Evolutionary conservation across 1,140 invertebrate species (phyloP), one percentile per base, ranked within the genome.

Genomic region (Triops cancriformis): DNA sequence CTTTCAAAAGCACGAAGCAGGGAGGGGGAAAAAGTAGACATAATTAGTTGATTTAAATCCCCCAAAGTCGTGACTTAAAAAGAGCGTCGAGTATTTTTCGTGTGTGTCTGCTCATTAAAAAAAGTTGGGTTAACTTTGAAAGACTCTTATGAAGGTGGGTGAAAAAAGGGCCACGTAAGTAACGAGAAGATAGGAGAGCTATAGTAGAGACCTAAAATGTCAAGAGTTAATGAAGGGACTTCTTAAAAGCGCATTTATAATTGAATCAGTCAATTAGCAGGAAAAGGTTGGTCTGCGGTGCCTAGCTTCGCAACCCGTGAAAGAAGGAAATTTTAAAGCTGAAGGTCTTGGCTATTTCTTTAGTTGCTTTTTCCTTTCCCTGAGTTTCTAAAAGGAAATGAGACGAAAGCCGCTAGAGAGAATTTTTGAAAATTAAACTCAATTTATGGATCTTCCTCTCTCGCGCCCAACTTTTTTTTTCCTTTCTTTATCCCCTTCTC

Each of bases 191-290:
- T 64, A n/a, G 51, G 51, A 18, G 51, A 9, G 31, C 2, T n/a
- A 37, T 37, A 37, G 31, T 37, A 37, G 31, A 37, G 31, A 37
- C 31, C 31, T 37, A 37, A 37, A 64, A 64, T 23, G 51, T 64
- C 51, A 64, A 14, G n/a, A 64, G 51, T 64, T 64, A 64, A 64
- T 64, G 51, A 64, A 64, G 51, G 51, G 51, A 64, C 51, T 64
- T 64, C 51, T 64, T 64, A 64, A 64, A 64, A 64, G 51, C 51
- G 51, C 51, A 64, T 64, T 64, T 64, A 64, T 64, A 64, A 64
- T 64, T 64, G 51, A 64, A 64, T 64, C 51, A 64, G 51, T 64
- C 51, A 64, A 64, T 64, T 64, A 64, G 51, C 14, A 18, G 51
- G 23, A 64, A 64, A 37, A 37, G 31, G 31, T 7, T 37, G 31